These are phyloP conservation scores for Diabrotica virgifera DNA, from an alignment of 1,140 invertebrate species.

Conservation along the genomic window DNA sequence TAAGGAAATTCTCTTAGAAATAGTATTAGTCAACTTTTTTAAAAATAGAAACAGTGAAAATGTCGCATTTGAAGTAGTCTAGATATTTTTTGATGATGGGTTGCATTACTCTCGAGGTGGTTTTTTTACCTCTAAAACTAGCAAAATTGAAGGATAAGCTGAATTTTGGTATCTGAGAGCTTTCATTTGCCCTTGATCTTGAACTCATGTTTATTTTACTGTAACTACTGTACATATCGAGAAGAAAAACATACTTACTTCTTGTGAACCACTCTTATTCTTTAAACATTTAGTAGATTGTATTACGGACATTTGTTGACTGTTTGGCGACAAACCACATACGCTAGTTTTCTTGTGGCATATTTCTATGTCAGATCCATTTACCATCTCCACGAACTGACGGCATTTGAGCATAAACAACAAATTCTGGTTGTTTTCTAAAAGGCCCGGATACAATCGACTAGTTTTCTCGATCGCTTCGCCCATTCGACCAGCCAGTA, in stretches of 20 bases:
- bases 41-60: too few species aligned
- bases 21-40: too few species aligned
- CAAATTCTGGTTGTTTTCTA: slow-evolving; percentile 87
- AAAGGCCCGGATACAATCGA: slow-evolving; percentile 83
- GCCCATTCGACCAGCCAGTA: slow-evolving; percentile 87
- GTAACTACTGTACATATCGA: too few species aligned
- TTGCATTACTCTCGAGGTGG: too few species aligned
- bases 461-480: slow-evolving; percentile 91
- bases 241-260: slow-evolving; percentile 1
- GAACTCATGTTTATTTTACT: too few species aligned
- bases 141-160: too few species aligned
- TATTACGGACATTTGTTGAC: slow-evolving; percentile 68
- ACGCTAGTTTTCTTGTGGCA: slow-evolving; percentile 42
- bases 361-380: slow-evolving; percentile 75
- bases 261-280: slow-evolving; percentile 45
- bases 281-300: slow-evolving; percentile 68
- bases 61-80: too few species aligned
- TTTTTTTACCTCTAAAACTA: too few species aligned
- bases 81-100: too few species aligned
- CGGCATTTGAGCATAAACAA: slow-evolving; percentile 94
- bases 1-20: too few species aligned
- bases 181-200: too few species aligned
- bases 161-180: too few species aligned
- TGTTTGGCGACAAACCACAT: slow-evolving; percentile 40
- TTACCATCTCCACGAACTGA: slow-evolving; percentile 96